Evolutionary conservation across 53 echinoderm and acorn worm species (phyloP).

Genomic region (Stichopus horrens): DNA sequence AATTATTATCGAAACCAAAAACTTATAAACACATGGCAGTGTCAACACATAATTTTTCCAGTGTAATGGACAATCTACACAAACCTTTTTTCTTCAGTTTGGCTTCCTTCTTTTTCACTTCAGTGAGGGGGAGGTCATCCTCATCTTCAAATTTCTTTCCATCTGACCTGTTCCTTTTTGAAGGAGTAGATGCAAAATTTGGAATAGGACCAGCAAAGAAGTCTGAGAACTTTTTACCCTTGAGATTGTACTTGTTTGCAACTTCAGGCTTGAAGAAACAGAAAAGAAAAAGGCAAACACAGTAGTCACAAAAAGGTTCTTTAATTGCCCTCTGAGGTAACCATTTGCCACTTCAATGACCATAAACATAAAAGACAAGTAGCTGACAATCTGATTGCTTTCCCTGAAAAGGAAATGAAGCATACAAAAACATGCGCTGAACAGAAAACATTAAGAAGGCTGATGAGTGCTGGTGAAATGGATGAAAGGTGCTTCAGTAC

Average conservation of each 20-base stretch:
- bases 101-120: slow-evolving; percentile 75
- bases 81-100: slow-evolving; percentile 25
- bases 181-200: slow-evolving; percentile 71
- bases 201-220: slow-evolving; percentile 83
- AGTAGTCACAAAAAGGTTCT: not conserved
- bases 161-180: slow-evolving; percentile 65
- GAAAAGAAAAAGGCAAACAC: not conserved
- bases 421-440: too few species aligned
- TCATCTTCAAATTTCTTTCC: slow-evolving; percentile 53
- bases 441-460: too few species aligned
- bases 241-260: slow-evolving; percentile 63
- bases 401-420: too few species aligned
- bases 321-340: too few species aligned
- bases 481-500: too few species aligned
- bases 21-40: too few species aligned
- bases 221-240: slow-evolving; percentile 61
- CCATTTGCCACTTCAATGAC: too few species aligned
- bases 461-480: too few species aligned
- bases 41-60: too few species aligned
- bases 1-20: not conserved
- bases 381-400: too few species aligned
- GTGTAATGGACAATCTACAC: not conserved
- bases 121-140: slow-evolving; percentile 80
- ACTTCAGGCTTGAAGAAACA: slow-evolving; percentile 62
- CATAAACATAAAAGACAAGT: too few species aligned